phyloP scores from a whole-genome alignment of 92 coral and sea anemone species.

The Pocillopora grandis region DNA sequence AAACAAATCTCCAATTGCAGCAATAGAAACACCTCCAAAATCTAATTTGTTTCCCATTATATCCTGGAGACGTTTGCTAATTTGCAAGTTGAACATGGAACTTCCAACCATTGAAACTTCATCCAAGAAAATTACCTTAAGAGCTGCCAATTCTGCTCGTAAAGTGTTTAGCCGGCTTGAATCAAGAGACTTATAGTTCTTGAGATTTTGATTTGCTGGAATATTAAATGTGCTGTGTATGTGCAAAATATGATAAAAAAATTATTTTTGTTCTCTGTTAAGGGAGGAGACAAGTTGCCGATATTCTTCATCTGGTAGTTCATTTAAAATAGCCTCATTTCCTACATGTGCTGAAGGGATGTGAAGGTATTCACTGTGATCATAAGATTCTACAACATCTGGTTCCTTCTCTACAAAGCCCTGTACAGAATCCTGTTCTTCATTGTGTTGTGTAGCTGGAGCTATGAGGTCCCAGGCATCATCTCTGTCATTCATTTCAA shows the following conservation, averaged over 20 bases:
- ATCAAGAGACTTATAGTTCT: constrained; percentile 9
- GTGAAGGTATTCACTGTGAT: constrained; percentile 10
- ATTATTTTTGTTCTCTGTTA: constrained; percentile 47
- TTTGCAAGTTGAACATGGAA: too few relatives aligned
- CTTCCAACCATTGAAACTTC: too few relatives aligned
- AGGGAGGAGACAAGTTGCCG: constrained; percentile 30
- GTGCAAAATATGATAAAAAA: constrained; percentile 48
- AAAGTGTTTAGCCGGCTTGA: constrained; percentile 13
- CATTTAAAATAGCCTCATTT: background rate
- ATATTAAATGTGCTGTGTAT: constrained; percentile 42
- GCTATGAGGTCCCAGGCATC: constrained; percentile 17
- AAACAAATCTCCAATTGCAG: constrained; percentile 11
- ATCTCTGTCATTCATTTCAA: background rate
- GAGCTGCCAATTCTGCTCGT: background rate
- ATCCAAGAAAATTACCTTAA: background rate
- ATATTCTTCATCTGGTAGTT: constrained; percentile 36
- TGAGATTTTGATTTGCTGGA: constrained; percentile 7
- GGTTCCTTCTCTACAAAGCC: background rate
- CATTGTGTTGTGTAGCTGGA: constrained; percentile 30
- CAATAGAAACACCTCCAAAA: constrained; percentile 15
- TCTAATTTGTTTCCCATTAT: background rate
- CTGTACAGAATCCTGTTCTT: constrained; percentile 9
- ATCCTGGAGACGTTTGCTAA: too few relatives aligned
- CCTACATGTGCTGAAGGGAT: background rate
- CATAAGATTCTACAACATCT: background rate